Base-by-base conservation (phyloP, 2,888 invertebrate genomes). In the Mythimna vitellina region DNA sequence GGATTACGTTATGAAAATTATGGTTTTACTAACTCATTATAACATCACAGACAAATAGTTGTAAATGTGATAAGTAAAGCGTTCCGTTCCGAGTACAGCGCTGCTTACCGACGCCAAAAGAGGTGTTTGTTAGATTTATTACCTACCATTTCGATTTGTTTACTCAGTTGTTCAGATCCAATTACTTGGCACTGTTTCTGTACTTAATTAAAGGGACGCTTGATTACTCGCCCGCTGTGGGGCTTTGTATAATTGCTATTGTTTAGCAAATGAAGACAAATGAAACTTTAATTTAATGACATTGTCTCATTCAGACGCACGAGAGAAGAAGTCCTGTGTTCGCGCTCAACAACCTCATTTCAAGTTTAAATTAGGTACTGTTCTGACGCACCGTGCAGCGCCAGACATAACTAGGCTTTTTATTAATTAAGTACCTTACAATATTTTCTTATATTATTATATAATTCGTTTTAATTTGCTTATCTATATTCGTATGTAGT, bases 201-300 rank as follows among this genome's bases (percentile, higher is more conserved):
- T 96, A 95, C 96, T 96, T 96, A 96, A 96, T 96, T 96, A 96
- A 95, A 96, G 96, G 96, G 96, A 95, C 96, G 96, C 93, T 95
- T 96, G 96, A 96, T 96, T 96, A 96, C 96, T 94, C 95, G 93
- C 95, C 96, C 95, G 95, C 96, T 94, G 94, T 92, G 95, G 95
- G 94, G 95, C 95, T 95, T 94, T 95, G 95, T 96, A 95, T 96
- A 96, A 96, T 96, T 96, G 96, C 96, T 96, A 95, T 96, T 96
- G 96, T 96, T 96, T 96, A 96, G 96, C 95, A 96, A 96, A 96
- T 96, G 95, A 95, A 96, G 96, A 96, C 96, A 96, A 96, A 96
- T 96, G 95, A 96, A 96, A 96, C 94, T 96, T 96, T 96, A 96
- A 96, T 96, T 96, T 96, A 96, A 95, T 95, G 96, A 94, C 95